Evolutionary conservation across 1,140 invertebrate genomes (phyloP).

Genomic region (Philotrypesis tridentata): DNA sequence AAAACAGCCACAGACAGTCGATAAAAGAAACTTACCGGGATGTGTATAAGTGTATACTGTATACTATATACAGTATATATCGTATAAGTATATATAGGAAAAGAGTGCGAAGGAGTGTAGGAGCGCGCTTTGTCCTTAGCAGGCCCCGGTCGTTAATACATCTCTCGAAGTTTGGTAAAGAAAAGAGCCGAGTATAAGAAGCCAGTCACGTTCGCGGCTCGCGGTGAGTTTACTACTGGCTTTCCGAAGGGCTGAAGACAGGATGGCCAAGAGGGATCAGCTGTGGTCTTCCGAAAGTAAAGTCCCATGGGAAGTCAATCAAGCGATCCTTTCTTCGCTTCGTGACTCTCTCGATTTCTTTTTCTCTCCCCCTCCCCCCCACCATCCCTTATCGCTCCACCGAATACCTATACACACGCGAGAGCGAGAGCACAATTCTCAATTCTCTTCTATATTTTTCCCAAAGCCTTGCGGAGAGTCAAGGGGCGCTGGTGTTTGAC

Average conservation of each 20-base stretch:
- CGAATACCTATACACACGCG: background rate
- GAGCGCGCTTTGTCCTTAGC: background rate
- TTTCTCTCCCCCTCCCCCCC: background rate
- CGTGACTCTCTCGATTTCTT: constrained; percentile 41
- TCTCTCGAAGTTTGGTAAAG: constrained; percentile 36
- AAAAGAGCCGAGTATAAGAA: constrained; percentile 42
- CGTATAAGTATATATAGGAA: background rate
- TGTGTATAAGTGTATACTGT: too few species aligned
- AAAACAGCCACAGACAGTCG: background rate
- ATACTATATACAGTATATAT: too few species aligned
- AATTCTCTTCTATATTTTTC: background rate
- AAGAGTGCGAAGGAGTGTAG: background rate
- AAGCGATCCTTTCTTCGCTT: constrained; percentile 68
- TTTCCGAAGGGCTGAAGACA: constrained; percentile 47
- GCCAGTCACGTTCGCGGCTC: constrained; percentile 52
- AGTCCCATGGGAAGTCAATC: constrained; percentile 74
- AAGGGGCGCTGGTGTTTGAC: constrained; percentile 15
- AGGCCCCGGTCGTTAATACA: constrained; percentile 40
- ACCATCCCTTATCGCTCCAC: too few species aligned
- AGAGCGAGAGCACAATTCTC: background rate
- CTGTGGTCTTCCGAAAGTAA: constrained; percentile 69
- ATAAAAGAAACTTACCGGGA: background rate
- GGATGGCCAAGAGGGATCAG: constrained; percentile 62
- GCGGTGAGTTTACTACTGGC: constrained; percentile 45
- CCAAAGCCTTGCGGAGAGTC: background rate